Percentiles rank a stretch among this genome's conserved stretches.
phyloP scores from a whole-genome alignment of 2,888 invertebrate genomes.

The Teinopalpus imperialis region DNA sequence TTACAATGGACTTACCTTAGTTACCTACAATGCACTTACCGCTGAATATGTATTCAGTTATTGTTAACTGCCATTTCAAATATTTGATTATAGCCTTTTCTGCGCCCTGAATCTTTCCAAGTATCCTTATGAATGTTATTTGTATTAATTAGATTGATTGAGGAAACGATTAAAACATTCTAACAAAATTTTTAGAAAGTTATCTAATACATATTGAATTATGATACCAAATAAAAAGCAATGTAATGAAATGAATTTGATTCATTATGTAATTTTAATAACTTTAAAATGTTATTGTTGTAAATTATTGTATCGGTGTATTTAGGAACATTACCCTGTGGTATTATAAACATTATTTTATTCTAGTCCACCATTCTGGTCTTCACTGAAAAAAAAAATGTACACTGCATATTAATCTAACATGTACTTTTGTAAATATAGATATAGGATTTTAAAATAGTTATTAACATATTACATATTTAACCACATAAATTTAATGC shows the following conservation, averaged over 20 bases:
- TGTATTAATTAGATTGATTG: slow-evolving; percentile 14
- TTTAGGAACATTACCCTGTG: slow-evolving; percentile 10
- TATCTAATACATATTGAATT: slow-evolving; percentile 1
- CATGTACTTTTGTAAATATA: slow-evolving; percentile 11
- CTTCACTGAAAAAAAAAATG: background rate
- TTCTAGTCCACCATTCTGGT: slow-evolving; percentile 4
- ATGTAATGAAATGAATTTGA: slow-evolving; percentile 48
- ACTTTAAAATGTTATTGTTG: too few relatives aligned
- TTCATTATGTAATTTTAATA: slow-evolving; percentile 40
- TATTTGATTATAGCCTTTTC: too few relatives aligned
- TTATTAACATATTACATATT: background rate
- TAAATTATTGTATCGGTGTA: too few relatives aligned
- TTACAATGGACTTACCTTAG: too few relatives aligned
- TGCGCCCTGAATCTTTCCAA: too few relatives aligned
- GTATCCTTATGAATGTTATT: too few relatives aligned
- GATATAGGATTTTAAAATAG: slow-evolving; percentile 2
- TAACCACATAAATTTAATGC: background rate
- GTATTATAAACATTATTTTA: background rate
- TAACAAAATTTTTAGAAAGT: slow-evolving; percentile 14
- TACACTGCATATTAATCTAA: background rate
- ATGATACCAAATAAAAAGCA: slow-evolving; percentile 37
- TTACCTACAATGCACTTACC: too few relatives aligned
- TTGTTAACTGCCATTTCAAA: too few relatives aligned
- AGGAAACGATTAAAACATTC: slow-evolving; percentile 27
- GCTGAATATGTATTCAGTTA: too few relatives aligned